Base-by-base conservation (phyloP, 1,140 invertebrate species). In the Eurytemora carolleeae region DNA sequence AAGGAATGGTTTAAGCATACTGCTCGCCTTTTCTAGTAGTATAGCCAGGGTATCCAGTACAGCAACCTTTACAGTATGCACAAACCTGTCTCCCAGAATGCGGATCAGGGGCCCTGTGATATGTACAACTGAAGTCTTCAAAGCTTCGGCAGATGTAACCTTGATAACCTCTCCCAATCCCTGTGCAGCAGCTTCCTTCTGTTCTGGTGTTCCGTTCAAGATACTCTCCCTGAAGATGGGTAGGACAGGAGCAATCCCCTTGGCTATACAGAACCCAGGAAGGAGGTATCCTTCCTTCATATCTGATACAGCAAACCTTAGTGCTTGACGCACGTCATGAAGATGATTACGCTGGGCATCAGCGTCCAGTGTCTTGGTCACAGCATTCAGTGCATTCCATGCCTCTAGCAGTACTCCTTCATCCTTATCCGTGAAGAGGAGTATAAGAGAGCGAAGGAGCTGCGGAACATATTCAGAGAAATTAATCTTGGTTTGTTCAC, bases 71-170 rank as follows among this genome's bases (percentile, higher is more conserved):
- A 98, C 87, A 67, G 82, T 87, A 69, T 84, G 82, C 64, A 83
- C 86, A 71, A 94, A 97, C 56, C 94, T 78, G 73, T 98, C 95
- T 21, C 94, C 93, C 16, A 99, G 78, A 69, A 98, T 95, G 67
- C 95, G 79, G 74, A 98, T 98, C 17, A 98, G 76, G 0, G 95
- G 94, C 7, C 95, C 95, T 21, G 94, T 97, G 65, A 98, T 93
- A 68, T 93, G 86, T 25, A 98, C 84, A 1, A 98, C 91, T 55
- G 90, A 94, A 1, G 90, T 85, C 71, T 95, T 91, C 19, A 98
- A 73, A 3, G 91, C 88, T 55, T 81, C 75, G 0, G 86, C 78
- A 64, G 81, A 86, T 0, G 91, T 91, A 26, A 94, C 72, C 65
- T 79, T 80, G 66, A 98, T 94, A 1, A 96, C 80, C 76, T 96